A percentile compares a stretch with the other conserved stretches of the same genome.
Conservation (phyloP, 2,113 vertebrate genomes). For the Drymodes brunneopygia region DNA sequence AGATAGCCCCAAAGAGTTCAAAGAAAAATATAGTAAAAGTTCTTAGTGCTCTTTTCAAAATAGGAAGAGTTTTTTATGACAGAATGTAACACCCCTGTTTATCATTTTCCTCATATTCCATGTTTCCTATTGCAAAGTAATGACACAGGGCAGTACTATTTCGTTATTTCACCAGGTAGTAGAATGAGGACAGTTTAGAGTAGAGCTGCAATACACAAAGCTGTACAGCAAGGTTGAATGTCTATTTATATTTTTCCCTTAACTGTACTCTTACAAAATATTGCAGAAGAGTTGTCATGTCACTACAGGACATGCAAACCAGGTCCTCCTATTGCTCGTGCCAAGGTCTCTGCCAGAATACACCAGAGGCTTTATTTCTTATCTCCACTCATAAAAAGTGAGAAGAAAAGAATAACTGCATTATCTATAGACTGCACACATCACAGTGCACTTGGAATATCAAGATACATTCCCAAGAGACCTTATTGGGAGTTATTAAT, state of each 20-base stretch:
- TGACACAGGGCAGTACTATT: background rate
- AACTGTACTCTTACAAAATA: background rate
- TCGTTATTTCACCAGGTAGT: background rate
- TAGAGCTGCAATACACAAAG: background rate
- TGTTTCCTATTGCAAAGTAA: background rate
- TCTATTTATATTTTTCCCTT: background rate
- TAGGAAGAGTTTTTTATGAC: background rate
- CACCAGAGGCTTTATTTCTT: background rate
- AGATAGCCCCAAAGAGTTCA: background rate
- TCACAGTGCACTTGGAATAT: background rate
- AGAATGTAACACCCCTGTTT: background rate
- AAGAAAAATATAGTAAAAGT: background rate
- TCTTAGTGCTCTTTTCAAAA: background rate
- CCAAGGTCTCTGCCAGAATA: background rate
- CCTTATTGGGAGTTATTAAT: conserved; percentile 29
- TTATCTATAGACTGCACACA: background rate
- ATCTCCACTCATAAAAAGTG: background rate
- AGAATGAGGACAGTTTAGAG: background rate
- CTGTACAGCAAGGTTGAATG: background rate
- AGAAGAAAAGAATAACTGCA: background rate
- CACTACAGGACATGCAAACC: background rate
- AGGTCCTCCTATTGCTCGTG: background rate
- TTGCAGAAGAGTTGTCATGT: background rate
- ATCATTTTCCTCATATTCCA: background rate
- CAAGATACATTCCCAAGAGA: background rate